phyloP scores from a whole-genome alignment of 2,797 vertebrate species.

The Cossypha heuglini region DNA sequence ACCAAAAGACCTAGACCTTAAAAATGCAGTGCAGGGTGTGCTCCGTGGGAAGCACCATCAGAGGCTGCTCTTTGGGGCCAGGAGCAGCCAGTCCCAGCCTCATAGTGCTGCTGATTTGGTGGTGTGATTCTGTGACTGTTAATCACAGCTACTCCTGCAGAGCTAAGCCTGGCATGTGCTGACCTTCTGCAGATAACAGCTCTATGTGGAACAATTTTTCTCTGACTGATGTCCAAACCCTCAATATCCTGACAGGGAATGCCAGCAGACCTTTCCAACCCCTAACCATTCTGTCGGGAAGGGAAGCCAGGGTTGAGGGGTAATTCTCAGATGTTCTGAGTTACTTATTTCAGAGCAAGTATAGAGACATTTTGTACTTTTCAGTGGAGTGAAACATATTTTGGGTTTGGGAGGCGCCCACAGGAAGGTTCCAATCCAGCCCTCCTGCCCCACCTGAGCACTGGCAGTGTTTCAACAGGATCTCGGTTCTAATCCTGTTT shows the following conservation, averaged over 20 bases:
- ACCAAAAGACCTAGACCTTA: background rate
- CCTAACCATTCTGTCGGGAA: background rate
- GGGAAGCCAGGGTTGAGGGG: background rate
- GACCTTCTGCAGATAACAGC: background rate
- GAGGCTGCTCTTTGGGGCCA: background rate
- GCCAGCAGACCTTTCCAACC: background rate
- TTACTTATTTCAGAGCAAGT: background rate
- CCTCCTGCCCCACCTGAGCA: too few relatives aligned
- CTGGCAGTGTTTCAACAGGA: too few relatives aligned
- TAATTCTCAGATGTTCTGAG: background rate
- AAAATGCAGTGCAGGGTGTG: background rate
- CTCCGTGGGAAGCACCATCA: background rate
- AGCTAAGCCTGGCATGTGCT: background rate
- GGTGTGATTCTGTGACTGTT: background rate
- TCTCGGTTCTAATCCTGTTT: too few relatives aligned
- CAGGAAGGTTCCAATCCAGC: too few relatives aligned
- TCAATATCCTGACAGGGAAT: background rate
- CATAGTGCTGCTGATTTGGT: background rate
- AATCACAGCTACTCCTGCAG: background rate
- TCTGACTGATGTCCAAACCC: background rate
- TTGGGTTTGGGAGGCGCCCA: background rate
- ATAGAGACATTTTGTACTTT: background rate
- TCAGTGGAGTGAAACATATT: background rate
- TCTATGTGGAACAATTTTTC: background rate
- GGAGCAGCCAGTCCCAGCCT: background rate